A percentile compares a stretch with the other conserved stretches of the same genome.
These are phyloP conservation scores for Xestoiulus laeticollis DNA, from an alignment of 2,888 invertebrate genomes.

Conservation along the genomic window DNA sequence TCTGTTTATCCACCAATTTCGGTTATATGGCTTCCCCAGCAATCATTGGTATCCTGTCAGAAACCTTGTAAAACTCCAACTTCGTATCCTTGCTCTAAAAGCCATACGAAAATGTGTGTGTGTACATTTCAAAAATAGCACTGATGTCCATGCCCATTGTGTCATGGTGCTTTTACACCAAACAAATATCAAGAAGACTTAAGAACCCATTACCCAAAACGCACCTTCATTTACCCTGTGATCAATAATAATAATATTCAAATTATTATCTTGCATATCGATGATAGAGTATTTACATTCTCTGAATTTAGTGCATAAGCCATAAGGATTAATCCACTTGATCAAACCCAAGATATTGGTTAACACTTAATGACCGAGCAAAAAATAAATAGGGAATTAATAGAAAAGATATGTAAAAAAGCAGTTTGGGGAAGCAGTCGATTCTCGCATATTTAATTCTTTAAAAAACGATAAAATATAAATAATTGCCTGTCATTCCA, in stretches of 20 bases:
- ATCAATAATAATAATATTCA: background rate
- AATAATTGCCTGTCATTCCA: background rate
- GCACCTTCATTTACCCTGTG: background rate
- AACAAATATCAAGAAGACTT: background rate
- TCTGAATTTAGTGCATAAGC: background rate
- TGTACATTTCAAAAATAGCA: background rate
- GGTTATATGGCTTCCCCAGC: background rate
- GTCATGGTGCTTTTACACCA: background rate
- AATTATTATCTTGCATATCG: background rate
- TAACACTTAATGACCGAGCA: background rate
- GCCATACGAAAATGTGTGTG: background rate
- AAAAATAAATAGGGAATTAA: background rate
- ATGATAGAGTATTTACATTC: background rate
- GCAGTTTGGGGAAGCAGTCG: background rate
- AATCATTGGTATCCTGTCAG: slow-evolving; percentile 21
- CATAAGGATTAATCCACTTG: background rate
- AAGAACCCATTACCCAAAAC: background rate
- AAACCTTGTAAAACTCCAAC: background rate
- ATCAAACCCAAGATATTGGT: background rate
- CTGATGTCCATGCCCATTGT: background rate
- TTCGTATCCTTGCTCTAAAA: background rate
- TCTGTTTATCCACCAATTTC: background rate
- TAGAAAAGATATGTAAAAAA: background rate
- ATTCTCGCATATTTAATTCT: background rate
- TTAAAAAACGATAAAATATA: background rate